Evolutionary conservation across 2,113 vertebrate species (phyloP).

Genomic region (Eidolon helvum): DNA sequence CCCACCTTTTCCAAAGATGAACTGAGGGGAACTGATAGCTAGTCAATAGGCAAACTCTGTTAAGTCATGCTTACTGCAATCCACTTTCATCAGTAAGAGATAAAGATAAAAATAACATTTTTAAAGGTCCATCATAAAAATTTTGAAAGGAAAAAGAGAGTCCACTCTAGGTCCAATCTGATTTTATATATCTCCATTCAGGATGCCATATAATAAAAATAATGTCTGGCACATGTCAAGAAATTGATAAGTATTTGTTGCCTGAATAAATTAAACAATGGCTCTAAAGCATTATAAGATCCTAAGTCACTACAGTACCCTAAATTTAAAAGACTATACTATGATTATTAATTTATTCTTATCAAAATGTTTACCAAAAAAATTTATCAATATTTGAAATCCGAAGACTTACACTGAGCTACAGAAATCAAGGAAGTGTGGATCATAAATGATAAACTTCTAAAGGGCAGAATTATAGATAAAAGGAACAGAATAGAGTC

Average conservation of each 20-base stretch:
- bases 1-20: background rate
- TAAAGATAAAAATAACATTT: background rate
- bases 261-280: constrained; percentile 10
- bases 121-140: background rate
- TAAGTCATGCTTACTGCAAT: background rate
- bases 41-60: background rate
- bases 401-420: constrained; percentile 12
- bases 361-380: constrained; percentile 3
- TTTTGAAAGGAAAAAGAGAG: constrained; percentile 20
- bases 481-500: background rate
- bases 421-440: background rate
- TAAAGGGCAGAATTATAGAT: background rate
- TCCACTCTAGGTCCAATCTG: background rate
- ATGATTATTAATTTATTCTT: background rate
- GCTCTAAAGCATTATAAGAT: background rate
- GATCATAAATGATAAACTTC: background rate
- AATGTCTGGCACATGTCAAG: constrained; percentile 11
- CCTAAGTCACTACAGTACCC: background rate
- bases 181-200: constrained; percentile 13
- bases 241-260: background rate
- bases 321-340: background rate
- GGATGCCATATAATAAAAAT: background rate
- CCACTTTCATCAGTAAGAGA: background rate
- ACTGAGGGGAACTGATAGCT: background rate
- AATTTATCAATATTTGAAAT: background rate